A percentile compares a stretch with the other conserved stretches of the same genome.
phyloP scores from a whole-genome alignment of 2,113 vertebrate genomes.

The zebrafish (Danio rerio) region GRCz12tu NC_133179.1:7794001-7794500 shows the following conservation, averaged over 20 bases:
- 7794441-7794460: too few relatives aligned
- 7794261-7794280: constrained; percentile 76
- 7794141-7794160: background rate
- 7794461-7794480: too few relatives aligned
- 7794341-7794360: background rate
- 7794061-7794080: background rate
- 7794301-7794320: constrained; percentile 64
- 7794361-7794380: background rate
- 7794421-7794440: too few relatives aligned
- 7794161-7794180: background rate
- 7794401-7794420: too few relatives aligned
- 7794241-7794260: constrained; percentile 76
- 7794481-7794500: too few relatives aligned
- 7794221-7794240: constrained; percentile 67
- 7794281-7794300: constrained; percentile 73
- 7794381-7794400: background rate
- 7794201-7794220: constrained; percentile 61
- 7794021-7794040: too few relatives aligned
- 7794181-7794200: constrained; percentile 58
- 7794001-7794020: too few relatives aligned
- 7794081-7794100: background rate
- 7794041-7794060: background rate
- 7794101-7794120: constrained; percentile 7
- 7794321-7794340: background rate
- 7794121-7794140: background rate